Evolutionary conservation across 1,140 invertebrate genomes (phyloP), one percentile per base, ranked within the genome.

Genomic region (Panulirus ornatus): DNA sequence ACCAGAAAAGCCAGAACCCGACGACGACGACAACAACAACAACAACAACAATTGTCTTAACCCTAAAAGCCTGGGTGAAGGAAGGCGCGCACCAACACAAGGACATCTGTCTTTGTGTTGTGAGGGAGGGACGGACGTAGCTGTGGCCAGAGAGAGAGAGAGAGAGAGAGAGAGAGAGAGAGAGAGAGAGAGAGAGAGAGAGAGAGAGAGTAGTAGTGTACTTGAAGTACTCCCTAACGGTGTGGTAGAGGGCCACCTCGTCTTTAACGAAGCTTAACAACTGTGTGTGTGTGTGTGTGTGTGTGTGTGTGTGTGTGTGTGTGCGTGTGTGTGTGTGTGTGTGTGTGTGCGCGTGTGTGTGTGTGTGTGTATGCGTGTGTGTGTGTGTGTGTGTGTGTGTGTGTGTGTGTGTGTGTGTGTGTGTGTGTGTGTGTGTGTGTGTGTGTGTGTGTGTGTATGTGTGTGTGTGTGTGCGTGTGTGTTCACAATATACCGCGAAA

Each of bases 321-420:
- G 76, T 47, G 76, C 47, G 76, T 79, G 76, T 79, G 76, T 79
- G 76, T 79, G 76, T 79, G 76, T 79, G 76, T 79, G 76, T 79
- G 76, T 79, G 76, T 79, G 76, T 79, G 76, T 79, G 76, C 47
- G 76, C 47, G 76, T 79, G 76, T 79, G 76, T 79, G 76, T 47
- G 76, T 79, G 76, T 79, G 76, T 79, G 76, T 79, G 76, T 79
- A 40, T 79, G 76, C 47, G 76, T 79, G 76, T 79, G 76, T 79
- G 76, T 79, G 76, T 47, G 76, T 79, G 76, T 79, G 76, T 79
- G 51, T 54, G 51, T 54, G 51, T 54, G 51, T 54, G 51, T 54
- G 51, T 54, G 51, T 54, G 51, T 54, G 51, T 54, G 51, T 54
- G 51, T 54, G 51, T 54, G 51, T 54, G 51, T 54, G 51, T 54